Conservation (phyloP, 2,797 vertebrate genomes). For the Psittacula echo region DNA sequence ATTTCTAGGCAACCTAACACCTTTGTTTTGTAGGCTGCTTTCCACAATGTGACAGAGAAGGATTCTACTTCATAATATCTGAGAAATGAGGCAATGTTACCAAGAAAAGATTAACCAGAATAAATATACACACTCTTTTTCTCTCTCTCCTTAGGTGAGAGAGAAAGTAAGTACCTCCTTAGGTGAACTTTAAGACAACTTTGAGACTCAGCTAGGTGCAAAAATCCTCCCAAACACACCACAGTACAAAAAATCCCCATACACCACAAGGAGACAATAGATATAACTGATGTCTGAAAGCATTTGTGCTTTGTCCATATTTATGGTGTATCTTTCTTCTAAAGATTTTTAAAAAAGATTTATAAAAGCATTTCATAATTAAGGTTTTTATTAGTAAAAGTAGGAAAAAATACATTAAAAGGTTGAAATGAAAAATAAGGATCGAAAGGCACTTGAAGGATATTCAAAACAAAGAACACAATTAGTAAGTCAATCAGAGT, state of each 20-base stretch:
- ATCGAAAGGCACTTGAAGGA: neutral
- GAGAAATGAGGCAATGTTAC: neutral
- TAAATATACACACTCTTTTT: neutral
- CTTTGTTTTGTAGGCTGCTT: neutral
- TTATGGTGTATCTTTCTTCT: neutral
- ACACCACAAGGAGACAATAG: neutral
- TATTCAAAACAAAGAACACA: neutral
- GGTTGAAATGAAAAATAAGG: neutral
- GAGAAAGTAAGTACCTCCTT: neutral
- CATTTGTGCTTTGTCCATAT: neutral
- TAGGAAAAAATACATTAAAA: neutral
- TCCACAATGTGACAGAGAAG: neutral
- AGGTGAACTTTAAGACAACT: neutral
- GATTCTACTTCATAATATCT: neutral
- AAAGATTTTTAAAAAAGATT: neutral
- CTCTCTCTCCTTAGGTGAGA: too few relatives aligned
- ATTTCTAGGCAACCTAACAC: neutral
- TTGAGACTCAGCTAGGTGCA: neutral
- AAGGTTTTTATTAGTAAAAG: neutral
- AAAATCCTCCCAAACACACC: accelerated
- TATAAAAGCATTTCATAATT: neutral
- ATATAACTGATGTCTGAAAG: neutral
- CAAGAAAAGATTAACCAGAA: neutral
- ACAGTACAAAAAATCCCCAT: neutral
- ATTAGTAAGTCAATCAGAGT: neutral